Base-by-base conservation (phyloP, 2,888 invertebrate genomes). In the Drosophila parthenogenetica region DNA sequence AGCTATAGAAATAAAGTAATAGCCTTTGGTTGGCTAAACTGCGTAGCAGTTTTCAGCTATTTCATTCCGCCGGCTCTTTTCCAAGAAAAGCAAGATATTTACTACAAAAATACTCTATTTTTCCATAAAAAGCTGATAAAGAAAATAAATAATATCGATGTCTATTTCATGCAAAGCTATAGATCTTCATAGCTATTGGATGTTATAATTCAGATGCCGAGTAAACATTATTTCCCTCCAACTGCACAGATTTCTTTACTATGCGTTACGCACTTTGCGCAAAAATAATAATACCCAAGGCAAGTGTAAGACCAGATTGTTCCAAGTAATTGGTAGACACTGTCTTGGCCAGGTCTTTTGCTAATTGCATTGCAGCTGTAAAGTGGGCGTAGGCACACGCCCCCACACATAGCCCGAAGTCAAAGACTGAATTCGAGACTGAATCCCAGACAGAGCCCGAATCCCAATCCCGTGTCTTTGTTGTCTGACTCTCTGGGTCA, bases 281-380 rank as follows among this genome's bases (percentile, higher is more conserved):
- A 16, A 2, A 22, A 19, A 32, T 42, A 32, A 11, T 11, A 22
- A 11, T 32, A 45, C 19, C 19, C 43, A 10, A 10, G 8, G 45
- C 13, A 16, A 46, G 37, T 45, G 16, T 35, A 43, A 32, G 25
- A 37, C 66, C 42, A 60, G 40, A 43, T 50, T 73, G 70, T 51
- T 17, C 13, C 62, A 55, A 66, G 77, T 72, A 67, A 72, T 73
- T 75, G 57, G 72, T 74, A 50, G 73, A 72, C 67, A 63, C 63
- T 58, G 61, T 19, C 25, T 45, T 66, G 81, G 74, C 74, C 74
- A 50, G 64, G 73, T 73, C 77, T 80, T 75, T 81, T 84, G 85
- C 82, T 82, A 82, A 82, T 82, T 82, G 87, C 82, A 76, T 68
- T 81, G 79, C 87, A 81, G 82, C 81, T 82, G 87, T 73, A 62